A percentile compares a stretch with the other conserved stretches of the same genome.
These are phyloP conservation scores for Cheilosia scutellata DNA, from an alignment of 2,888 invertebrate species.

Conservation along the genomic window DNA sequence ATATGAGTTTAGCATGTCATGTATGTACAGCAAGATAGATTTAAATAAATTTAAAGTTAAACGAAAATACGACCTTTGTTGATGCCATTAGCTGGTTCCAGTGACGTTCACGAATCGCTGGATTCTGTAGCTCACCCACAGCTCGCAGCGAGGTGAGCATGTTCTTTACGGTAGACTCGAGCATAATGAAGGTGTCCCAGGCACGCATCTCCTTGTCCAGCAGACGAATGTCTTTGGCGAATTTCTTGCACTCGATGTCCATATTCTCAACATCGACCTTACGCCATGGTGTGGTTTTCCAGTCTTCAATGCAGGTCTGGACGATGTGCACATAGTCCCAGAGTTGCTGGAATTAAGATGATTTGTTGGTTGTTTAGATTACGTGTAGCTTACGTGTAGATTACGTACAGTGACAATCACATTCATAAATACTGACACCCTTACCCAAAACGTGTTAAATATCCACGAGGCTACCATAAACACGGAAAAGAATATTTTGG, in stretches of 20 bases:
- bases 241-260: constrained; percentile 99
- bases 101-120: constrained; percentile 97
- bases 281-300: constrained; percentile 98
- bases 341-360: constrained; percentile 87
- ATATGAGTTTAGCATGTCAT: constrained; percentile 53
- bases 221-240: constrained; percentile 95
- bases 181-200: constrained; percentile 95
- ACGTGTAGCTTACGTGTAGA: too few species aligned
- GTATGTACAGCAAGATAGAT: constrained; percentile 64
- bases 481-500: too few species aligned
- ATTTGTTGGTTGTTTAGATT: not conserved
- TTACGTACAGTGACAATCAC: too few species aligned
- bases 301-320: constrained; percentile 95
- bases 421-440: too few species aligned
- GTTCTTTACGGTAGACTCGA: constrained; percentile 97
- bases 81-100: constrained; percentile 99
- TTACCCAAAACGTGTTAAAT: too few species aligned
- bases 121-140: constrained; percentile 97
- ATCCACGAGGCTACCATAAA: too few species aligned
- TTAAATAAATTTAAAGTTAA: constrained; percentile 7
- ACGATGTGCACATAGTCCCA: constrained; percentile 98
- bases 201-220: constrained; percentile 97
- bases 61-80: constrained; percentile 89
- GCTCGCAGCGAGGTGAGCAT: constrained; percentile 97
- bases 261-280: constrained; percentile 99